Base-by-base conservation (phyloP, 1,140 invertebrate species). In the Tetranychus cinnabarinus region DNA sequence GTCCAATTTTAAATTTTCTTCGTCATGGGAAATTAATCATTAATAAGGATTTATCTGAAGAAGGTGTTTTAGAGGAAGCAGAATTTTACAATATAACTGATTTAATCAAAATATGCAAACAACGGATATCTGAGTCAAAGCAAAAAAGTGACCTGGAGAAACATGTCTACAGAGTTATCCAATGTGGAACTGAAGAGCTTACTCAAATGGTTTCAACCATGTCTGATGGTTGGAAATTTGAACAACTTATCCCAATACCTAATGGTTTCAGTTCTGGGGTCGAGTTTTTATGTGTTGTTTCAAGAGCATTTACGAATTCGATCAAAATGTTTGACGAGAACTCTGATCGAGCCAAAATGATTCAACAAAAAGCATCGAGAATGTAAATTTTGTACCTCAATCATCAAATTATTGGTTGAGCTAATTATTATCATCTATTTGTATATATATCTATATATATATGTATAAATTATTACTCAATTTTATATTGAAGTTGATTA, bases 171-270 rank as follows among this genome's bases (percentile, higher is more conserved):
- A 80, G 95, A 75, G 93, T 99, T 31, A 75, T 99, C 64, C 93
- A 98, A 70, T 98, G 92, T 71, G 92, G 96, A 71, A 95, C 98
- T 76, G 92, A 97, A 74, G 95, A 98, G 75, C 78, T 99, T 48
- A 97, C 95, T 56, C 77, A 86, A 76, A 93, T 97, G 83, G 88
- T 99, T 48, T 97, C 92, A 3, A 96, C 91, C 1, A 85, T 98
- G 81, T 96, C 90, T 37, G 95, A 98, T 76, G 95, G 95, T 45
- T 98, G 95, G 95, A 93, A 93, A 73, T 97, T 98, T 77, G 93
- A 97, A 75, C 85, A 87, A 81, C 73, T 97, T 64, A 86, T 97
- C 55, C 96, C 93, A 72, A 92, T 97, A 73, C 91, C 91, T 57
- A 88, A 91, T 70, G 97, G 95, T 71, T 92, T 86, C 70, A 96